Evolutionary conservation across 1,140 invertebrate species (phyloP).

Genomic region (Ostrea edulis): DNA sequence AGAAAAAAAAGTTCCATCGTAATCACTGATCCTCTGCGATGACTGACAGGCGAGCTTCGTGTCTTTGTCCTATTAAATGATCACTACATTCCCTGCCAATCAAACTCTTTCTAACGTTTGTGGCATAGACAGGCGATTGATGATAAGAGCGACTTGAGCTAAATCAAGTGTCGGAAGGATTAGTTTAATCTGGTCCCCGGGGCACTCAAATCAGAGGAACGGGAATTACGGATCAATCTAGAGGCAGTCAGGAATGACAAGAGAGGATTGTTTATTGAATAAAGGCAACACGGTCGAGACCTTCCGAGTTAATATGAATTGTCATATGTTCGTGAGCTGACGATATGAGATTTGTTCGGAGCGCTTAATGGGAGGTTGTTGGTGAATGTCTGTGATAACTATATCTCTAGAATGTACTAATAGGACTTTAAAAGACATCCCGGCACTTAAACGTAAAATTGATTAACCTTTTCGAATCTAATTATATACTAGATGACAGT

Average conservation of each 20-base stretch:
- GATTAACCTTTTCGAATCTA: too few relatives aligned
- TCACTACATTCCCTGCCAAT: neutral
- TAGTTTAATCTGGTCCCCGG: conserved; percentile 26
- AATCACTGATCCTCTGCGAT: neutral
- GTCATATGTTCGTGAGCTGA: conserved; percentile 1
- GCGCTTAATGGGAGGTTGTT: neutral
- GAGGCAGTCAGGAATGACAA: conserved; percentile 19
- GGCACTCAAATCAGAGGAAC: neutral
- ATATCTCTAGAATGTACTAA: neutral
- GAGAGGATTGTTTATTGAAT: conserved; percentile 29
- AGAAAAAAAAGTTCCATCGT: neutral
- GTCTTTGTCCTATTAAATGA: neutral
- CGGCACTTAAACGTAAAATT: neutral
- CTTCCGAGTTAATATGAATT: conserved; percentile 18
- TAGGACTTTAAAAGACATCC: neutral
- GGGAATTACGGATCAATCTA: conserved; percentile 17
- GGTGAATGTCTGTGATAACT: neutral
- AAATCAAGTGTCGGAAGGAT: conserved; percentile 19
- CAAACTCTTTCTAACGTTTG: neutral
- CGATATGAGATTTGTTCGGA: neutral
- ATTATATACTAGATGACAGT: too few relatives aligned
- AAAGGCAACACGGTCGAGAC: neutral
- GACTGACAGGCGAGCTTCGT: neutral
- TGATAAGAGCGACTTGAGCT: neutral
- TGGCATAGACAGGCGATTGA: neutral